A percentile compares a stretch with the other conserved stretches of the same genome.
These are phyloP conservation scores for Etheostoma perlongum DNA, from an alignment of 2,797 vertebrate genomes.

Conservation along the genomic window DNA sequence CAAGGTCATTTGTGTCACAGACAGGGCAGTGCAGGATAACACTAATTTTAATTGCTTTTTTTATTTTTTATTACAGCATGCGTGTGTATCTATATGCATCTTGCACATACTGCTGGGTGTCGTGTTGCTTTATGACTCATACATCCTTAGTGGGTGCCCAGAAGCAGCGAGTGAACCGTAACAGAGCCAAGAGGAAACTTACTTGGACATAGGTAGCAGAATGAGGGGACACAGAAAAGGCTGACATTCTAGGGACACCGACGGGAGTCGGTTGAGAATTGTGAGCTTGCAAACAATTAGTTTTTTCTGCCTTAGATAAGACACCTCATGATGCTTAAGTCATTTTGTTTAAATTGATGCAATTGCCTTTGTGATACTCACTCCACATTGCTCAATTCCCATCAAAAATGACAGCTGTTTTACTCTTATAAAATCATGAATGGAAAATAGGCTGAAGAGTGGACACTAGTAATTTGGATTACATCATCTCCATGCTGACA, in stretches of 20 bases:
- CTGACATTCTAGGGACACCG: slow-evolving; percentile 28
- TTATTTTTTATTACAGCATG: slow-evolving; percentile 25
- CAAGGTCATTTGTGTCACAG: slow-evolving; percentile 63
- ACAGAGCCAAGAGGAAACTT: slow-evolving; percentile 47
- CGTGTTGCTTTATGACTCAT: slow-evolving; percentile 68
- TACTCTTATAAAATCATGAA: slow-evolving; percentile 33
- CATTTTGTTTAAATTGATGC: slow-evolving; percentile 28
- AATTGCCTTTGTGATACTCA: slow-evolving; percentile 17
- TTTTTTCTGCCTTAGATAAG: slow-evolving; percentile 25
- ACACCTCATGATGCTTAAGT: slow-evolving; percentile 18
- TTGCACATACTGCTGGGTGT: slow-evolving; percentile 48
- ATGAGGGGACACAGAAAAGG: no score
- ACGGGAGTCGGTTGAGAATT: slow-evolving; percentile 19
- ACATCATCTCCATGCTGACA: slow-evolving; percentile 47
- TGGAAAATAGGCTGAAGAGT: slow-evolving; percentile 22
- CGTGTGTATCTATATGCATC: slow-evolving; percentile 51
- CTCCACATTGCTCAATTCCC: slow-evolving; percentile 26
- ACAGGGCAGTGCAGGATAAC: slow-evolving; percentile 37
- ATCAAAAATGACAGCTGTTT: slow-evolving; percentile 30
- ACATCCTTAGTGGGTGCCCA: slow-evolving; percentile 44
- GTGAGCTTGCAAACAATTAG: slow-evolving; percentile 39
- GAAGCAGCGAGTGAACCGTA: slow-evolving; percentile 39
- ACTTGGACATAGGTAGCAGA: slow-evolving; percentile 14
- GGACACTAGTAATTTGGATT: slow-evolving; percentile 56
- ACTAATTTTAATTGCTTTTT: slow-evolving; percentile 73